These are phyloP conservation scores for Synchiropus splendidus DNA, from an alignment of 2,113 vertebrate genomes.

Conservation along the genomic window DNA sequence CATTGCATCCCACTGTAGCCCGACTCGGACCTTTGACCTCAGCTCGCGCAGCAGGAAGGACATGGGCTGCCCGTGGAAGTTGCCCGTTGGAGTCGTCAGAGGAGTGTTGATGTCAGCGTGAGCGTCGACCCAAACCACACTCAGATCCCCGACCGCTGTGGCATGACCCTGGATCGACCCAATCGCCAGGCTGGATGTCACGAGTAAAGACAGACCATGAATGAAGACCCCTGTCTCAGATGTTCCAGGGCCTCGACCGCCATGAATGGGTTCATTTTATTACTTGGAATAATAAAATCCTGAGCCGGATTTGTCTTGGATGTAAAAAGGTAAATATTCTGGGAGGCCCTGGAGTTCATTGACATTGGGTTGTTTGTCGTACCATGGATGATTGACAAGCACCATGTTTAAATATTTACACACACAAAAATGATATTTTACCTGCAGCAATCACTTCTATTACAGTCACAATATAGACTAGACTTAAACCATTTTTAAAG, in stretches of 20 bases:
- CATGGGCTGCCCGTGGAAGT: conserved; percentile 68
- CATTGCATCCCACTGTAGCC: background rate
- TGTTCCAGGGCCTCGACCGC: too few relatives aligned
- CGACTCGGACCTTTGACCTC: conserved; percentile 33
- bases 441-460: background rate
- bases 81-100: conserved; percentile 57
- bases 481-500: too few relatives aligned
- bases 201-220: too few relatives aligned
- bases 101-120: conserved; percentile 74
- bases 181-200: conserved; percentile 57
- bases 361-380: background rate
- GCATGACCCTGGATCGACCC: conserved; percentile 68
- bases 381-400: conserved; percentile 10
- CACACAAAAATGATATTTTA: background rate
- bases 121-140: conserved; percentile 71
- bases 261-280: background rate
- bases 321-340: too few relatives aligned
- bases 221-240: too few relatives aligned
- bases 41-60: conserved; percentile 66
- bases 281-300: too few relatives aligned
- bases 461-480: too few relatives aligned
- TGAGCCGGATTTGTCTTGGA: too few relatives aligned
- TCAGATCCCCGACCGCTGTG: conserved; percentile 36
- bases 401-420: background rate
- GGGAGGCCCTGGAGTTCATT: too few relatives aligned